phyloP scores from a whole-genome alignment of 2,888 invertebrate species.

The Drosophila birchii region DNA sequence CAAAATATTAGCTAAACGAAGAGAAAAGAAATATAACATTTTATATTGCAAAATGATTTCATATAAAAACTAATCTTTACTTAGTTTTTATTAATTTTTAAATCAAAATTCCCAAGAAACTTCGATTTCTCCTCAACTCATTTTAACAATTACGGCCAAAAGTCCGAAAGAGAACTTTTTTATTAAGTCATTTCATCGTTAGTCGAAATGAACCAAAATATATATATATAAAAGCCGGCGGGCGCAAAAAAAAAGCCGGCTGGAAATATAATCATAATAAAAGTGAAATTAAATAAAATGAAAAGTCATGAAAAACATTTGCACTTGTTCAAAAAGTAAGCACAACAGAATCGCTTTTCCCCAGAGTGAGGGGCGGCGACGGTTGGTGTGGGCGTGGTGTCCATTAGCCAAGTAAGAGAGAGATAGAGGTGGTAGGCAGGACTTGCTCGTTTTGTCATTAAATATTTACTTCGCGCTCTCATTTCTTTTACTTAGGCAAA shows the following conservation, averaged over 20 bases:
- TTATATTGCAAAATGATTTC: too few relatives aligned
- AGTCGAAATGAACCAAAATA: constrained; percentile 21
- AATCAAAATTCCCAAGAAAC: background rate
- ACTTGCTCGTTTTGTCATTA: constrained; percentile 54
- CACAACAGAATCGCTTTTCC: constrained; percentile 35
- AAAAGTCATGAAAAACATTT: constrained; percentile 74
- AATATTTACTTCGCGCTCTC: constrained; percentile 75
- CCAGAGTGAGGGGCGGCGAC: constrained; percentile 41
- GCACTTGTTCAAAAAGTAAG: constrained; percentile 74
- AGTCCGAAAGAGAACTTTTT: constrained; percentile 39
- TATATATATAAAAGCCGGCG: background rate
- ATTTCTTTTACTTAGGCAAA: constrained; percentile 68
- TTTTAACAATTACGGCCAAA: constrained; percentile 19
- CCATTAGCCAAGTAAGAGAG: constrained; percentile 22
- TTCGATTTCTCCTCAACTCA: constrained; percentile 23
- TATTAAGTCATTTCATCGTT: constrained; percentile 45
- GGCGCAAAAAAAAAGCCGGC: constrained; percentile 28
- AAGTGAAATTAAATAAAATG: constrained; percentile 76
- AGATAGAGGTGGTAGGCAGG: background rate
- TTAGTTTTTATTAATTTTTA: too few relatives aligned
- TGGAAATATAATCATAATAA: constrained; percentile 77
- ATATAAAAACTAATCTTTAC: too few relatives aligned
- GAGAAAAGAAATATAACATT: too few relatives aligned
- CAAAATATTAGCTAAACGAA: background rate
- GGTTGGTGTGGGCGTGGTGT: constrained; percentile 17